Conservation (phyloP, 2,888 invertebrate species). For the Pandemis cinnamomeana region DNA sequence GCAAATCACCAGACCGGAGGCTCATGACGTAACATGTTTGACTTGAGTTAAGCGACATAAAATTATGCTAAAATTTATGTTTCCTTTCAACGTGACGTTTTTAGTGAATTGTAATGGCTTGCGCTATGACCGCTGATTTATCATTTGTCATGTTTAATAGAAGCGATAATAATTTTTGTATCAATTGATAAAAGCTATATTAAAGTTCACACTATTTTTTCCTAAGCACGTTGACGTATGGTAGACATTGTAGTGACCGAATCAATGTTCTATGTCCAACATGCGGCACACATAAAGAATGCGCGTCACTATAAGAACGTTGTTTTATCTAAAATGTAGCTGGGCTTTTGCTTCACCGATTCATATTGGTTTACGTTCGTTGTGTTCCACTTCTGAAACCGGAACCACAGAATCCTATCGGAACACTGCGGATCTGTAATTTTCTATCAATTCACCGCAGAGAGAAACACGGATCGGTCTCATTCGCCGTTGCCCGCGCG, state of each 20-base stretch:
- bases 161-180: not conserved
- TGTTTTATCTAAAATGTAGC: not conserved
- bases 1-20: slow-evolving; percentile 23
- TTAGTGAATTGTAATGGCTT: slow-evolving; percentile 28
- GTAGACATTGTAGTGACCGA: not conserved
- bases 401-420: slow-evolving; percentile 34
- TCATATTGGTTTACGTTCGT: not conserved
- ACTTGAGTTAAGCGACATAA: slow-evolving; percentile 24
- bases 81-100: slow-evolving; percentile 29
- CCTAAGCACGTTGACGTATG: not conserved
- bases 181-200: not conserved
- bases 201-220: not conserved
- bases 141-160: slow-evolving; percentile 6
- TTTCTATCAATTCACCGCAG: slow-evolving; percentile 40
- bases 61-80: slow-evolving; percentile 35
- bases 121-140: slow-evolving; percentile 13
- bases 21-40: slow-evolving; percentile 35
- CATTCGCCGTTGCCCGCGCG: slow-evolving; percentile 53
- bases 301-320: not conserved
- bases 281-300: not conserved
- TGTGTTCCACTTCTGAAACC: slow-evolving; percentile 22
- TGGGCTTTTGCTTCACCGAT: not conserved
- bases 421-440: slow-evolving; percentile 30
- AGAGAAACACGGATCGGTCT: slow-evolving; percentile 44
- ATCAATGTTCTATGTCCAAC: not conserved